phyloP scores from a whole-genome alignment of 2,797 vertebrate species.

The Sardinella longiceps region DNA sequence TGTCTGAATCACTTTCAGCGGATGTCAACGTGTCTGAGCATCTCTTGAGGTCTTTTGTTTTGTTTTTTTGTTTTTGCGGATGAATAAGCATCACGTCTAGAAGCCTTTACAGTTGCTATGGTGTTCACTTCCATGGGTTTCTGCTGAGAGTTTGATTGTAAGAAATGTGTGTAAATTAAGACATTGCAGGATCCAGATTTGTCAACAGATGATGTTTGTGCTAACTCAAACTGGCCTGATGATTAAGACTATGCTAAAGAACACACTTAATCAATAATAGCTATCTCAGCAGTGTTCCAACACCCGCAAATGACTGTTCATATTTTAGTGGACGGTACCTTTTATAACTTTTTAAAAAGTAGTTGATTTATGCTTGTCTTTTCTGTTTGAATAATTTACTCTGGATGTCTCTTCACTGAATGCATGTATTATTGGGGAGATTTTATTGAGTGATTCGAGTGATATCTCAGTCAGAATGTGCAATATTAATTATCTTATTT shows the following conservation, averaged over 20 bases:
- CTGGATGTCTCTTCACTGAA: conserved; percentile 16
- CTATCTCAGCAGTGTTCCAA: neutral
- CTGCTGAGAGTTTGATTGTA: neutral
- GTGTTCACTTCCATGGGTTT: neutral
- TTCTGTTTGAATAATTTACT: conserved; percentile 18
- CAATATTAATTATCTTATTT: neutral
- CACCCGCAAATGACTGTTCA: neutral
- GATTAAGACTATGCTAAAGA: neutral
- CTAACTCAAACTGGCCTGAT: neutral
- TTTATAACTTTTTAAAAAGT: conserved; percentile 22
- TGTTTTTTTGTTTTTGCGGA: neutral
- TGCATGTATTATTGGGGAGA: conserved; percentile 6
- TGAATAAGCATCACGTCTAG: neutral
- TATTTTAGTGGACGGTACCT: conserved; percentile 9
- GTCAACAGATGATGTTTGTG: neutral
- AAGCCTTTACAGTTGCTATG: neutral
- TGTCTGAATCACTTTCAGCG: neutral
- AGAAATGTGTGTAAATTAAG: neutral
- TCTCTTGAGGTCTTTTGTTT: neutral
- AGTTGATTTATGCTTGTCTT: conserved; percentile 15
- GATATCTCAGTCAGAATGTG: conserved; percentile 11
- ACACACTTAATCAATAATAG: neutral
- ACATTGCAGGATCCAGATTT: neutral
- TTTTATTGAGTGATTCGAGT: conserved; percentile 4
- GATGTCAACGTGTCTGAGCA: neutral